These are phyloP conservation scores for Drosophila sulfurigaster DNA, from an alignment of 1,140 invertebrate genomes.

Conservation along the genomic window DNA sequence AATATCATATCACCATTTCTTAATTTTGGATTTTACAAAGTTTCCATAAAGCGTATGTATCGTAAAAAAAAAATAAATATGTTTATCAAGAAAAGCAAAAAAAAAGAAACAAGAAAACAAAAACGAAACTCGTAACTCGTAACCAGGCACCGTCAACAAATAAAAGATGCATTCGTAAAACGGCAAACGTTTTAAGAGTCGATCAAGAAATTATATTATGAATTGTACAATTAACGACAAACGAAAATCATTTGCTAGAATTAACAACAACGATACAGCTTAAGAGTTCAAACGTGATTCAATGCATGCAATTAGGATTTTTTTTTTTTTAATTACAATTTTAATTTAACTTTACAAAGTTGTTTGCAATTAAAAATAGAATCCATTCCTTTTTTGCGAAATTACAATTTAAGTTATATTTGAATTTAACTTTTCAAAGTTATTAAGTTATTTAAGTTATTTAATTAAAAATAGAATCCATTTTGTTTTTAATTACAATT, in stretches of 20 bases:
- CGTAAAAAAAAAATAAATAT: slow-evolving; percentile 5
- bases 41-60: slow-evolving; percentile 23
- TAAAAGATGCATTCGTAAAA: slow-evolving; percentile 12
- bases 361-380: too few relatives aligned
- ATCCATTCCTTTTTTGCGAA: too few relatives aligned
- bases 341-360: too few relatives aligned
- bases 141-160: slow-evolving; percentile 21
- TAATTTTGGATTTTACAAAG: slow-evolving; percentile 33
- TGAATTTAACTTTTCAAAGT: too few relatives aligned
- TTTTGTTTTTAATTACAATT: too few relatives aligned
- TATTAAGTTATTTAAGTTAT: too few relatives aligned
- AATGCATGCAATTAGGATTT: neutral
- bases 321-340: too few relatives aligned
- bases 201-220: neutral
- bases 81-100: neutral
- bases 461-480: too few relatives aligned
- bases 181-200: neutral
- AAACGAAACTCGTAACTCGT: neutral
- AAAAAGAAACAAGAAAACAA: neutral
- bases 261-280: neutral
- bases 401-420: too few relatives aligned
- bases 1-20: slow-evolving; percentile 36
- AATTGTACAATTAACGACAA: neutral
- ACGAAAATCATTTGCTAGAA: neutral
- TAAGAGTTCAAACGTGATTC: neutral